A percentile compares a stretch with the other conserved stretches of the same genome.
phyloP scores from a whole-genome alignment of 2,888 invertebrate species.

The Ornithoptera alexandrae region DNA sequence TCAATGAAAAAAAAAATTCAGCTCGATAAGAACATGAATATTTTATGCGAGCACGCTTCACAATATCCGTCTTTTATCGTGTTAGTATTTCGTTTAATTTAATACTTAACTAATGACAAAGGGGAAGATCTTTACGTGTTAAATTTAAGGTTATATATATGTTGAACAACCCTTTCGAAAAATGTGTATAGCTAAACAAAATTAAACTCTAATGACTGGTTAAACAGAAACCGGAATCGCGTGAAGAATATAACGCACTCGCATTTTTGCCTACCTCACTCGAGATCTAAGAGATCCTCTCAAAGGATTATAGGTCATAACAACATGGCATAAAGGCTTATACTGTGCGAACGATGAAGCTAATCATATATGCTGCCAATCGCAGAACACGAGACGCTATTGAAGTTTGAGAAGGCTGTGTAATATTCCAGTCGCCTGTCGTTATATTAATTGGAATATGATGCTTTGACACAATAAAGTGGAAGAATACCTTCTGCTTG shows the following conservation, averaged over 20 bases:
- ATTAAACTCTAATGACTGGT: background rate
- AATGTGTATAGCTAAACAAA: slow-evolving; percentile 9
- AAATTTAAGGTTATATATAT: slow-evolving; percentile 1
- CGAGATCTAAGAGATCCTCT: slow-evolving; percentile 9
- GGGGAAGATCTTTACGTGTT: slow-evolving; percentile 3
- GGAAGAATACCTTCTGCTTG: slow-evolving; percentile 5
- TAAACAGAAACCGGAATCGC: slow-evolving; percentile 7
- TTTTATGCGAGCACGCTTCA: too few relatives aligned
- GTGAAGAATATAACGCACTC: background rate
- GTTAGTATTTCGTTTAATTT: background rate
- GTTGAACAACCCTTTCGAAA: slow-evolving; percentile 22
- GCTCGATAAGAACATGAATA: too few relatives aligned
- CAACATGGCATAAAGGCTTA: background rate
- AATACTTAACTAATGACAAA: slow-evolving; percentile 12
- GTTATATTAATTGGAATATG: slow-evolving; percentile 29
- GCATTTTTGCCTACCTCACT: slow-evolving; percentile 8
- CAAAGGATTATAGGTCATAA: slow-evolving; percentile 16
- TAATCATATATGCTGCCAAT: slow-evolving; percentile 26
- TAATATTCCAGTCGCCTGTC: slow-evolving; percentile 26
- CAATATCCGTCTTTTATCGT: too few relatives aligned
- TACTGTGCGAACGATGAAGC: slow-evolving; percentile 10
- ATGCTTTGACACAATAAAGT: slow-evolving; percentile 28
- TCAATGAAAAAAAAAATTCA: too few relatives aligned
- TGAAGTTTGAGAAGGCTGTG: slow-evolving; percentile 29
- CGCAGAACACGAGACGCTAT: slow-evolving; percentile 26